These are phyloP conservation scores for Bradypus variegatus DNA, from an alignment of 2,797 vertebrate genomes.

Conservation along the genomic window DNA sequence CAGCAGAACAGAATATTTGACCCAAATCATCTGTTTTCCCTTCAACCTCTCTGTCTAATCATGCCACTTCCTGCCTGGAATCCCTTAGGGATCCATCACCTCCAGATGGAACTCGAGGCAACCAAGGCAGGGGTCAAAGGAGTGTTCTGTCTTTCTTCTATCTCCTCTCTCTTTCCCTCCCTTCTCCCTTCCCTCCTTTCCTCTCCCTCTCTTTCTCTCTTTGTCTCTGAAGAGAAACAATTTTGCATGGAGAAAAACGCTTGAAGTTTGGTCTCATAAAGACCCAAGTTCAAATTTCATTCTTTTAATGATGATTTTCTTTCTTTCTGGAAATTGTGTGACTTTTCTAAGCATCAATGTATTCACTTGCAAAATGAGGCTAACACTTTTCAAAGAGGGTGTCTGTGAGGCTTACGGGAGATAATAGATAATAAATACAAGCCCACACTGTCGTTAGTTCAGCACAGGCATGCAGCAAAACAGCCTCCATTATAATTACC, in stretches of 20 bases:
- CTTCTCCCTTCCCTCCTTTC: too few species aligned
- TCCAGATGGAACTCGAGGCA: background rate
- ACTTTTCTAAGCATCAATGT: background rate
- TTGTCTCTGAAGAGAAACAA: too few species aligned
- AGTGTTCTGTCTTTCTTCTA: too few species aligned
- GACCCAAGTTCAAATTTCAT: background rate
- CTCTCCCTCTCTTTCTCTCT: too few species aligned
- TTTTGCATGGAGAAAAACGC: background rate
- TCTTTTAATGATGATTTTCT: background rate
- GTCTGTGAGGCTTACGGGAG: too few species aligned
- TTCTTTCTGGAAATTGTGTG: background rate
- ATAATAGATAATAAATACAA: too few species aligned
- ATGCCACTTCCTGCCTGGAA: background rate
- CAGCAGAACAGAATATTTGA: background rate
- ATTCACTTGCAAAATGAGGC: background rate
- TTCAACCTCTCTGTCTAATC: background rate
- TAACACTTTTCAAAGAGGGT: background rate
- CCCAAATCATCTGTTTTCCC: background rate
- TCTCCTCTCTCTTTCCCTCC: too few species aligned
- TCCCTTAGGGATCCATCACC: background rate
- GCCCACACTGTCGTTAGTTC: too few species aligned
- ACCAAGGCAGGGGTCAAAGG: too few species aligned
- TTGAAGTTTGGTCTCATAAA: background rate
- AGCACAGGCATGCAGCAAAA: accelerated
- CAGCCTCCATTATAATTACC: accelerated